Base-by-base conservation (phyloP, 2,888 invertebrate species). In the Chrysolina oricalcia region DNA sequence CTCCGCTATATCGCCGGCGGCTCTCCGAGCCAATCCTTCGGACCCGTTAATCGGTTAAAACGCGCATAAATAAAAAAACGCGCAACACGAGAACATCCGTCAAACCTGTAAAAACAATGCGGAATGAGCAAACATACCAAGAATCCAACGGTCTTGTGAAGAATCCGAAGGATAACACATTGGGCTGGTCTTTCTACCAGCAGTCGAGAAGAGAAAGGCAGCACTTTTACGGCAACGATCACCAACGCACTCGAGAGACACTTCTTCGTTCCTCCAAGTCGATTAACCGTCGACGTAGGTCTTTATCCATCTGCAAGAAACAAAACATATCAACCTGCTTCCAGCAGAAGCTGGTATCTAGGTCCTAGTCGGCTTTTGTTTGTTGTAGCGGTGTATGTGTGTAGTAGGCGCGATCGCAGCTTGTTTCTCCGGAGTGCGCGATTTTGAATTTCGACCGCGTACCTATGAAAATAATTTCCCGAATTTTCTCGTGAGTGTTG, bases 151-250 rank as follows among this genome's bases (percentile, higher is more conserved):
- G 73, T 73, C 73, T 66, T 53, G 15, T 56, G 65, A 56, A 72
- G 66, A 66, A 50, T 41, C 48, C 19, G 70, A 35, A 59, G 70
- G 59, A 70, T 41, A 70, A 70, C 27, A 59, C 59, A 59, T 59
- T 59, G 59, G 59, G 59, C 59, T 59, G 59, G 59, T 69, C 68
- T 53, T 56, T 56, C 68, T 50, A 50, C 64, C 40, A 53, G 70
- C 48, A 71, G 9, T 64, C 15, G 15, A 64, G 50, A 64, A 79
- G 78, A 79, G 78, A 79, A 79, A 79, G 78, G 78, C 73, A 43
- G 63, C 64, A 76, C 78, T 78, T 76, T 78, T 76, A 79, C 73
- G 67, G 73, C 23, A 70, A 41, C 75, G 62, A 79, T 73, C 78
- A 73, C 53, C 53, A 77, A 79, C 78, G 74, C 41, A 19, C 73